Evolutionary conservation across 2,113 vertebrate genomes (phyloP).

Genomic region (Serilophus lunatus): DNA sequence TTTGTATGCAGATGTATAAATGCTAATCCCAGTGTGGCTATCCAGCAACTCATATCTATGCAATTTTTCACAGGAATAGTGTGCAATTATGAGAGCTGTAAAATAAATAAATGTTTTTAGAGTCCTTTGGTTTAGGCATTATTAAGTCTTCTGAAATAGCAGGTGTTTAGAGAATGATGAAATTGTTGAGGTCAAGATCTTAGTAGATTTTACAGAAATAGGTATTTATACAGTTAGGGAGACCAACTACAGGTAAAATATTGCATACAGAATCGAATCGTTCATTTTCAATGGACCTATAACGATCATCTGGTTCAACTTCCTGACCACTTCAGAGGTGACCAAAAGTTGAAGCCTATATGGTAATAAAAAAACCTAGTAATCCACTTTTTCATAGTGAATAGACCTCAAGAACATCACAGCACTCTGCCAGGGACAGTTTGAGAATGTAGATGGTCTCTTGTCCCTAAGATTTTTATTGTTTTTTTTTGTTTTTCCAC

Average conservation of each 20-base stretch:
- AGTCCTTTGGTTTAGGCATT: not conserved
- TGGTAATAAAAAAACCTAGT: not conserved
- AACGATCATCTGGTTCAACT: not conserved
- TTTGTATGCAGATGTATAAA: not conserved
- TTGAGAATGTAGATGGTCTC: accelerated
- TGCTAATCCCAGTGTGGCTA: not conserved
- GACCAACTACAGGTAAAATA: not conserved
- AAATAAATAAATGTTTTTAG: not conserved
- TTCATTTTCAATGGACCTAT: not conserved
- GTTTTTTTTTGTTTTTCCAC: not conserved
- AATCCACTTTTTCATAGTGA: not conserved
- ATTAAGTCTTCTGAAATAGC: not conserved
- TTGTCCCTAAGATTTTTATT: not conserved
- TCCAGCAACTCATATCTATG: not conserved
- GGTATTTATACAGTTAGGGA: not conserved
- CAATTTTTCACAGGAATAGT: not conserved
- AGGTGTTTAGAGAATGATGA: not conserved
- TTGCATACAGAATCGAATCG: accelerated
- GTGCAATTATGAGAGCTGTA: not conserved
- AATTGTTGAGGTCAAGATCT: not conserved
- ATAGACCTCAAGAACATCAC: not conserved
- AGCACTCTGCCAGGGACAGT: not conserved
- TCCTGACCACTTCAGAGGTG: not conserved
- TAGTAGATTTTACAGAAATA: not conserved
- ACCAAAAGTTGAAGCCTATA: not conserved